Percentiles rank a stretch among this genome's conserved stretches.
phyloP scores from a whole-genome alignment of 2,113 vertebrate genomes.

The Amia ocellicauda region DNA sequence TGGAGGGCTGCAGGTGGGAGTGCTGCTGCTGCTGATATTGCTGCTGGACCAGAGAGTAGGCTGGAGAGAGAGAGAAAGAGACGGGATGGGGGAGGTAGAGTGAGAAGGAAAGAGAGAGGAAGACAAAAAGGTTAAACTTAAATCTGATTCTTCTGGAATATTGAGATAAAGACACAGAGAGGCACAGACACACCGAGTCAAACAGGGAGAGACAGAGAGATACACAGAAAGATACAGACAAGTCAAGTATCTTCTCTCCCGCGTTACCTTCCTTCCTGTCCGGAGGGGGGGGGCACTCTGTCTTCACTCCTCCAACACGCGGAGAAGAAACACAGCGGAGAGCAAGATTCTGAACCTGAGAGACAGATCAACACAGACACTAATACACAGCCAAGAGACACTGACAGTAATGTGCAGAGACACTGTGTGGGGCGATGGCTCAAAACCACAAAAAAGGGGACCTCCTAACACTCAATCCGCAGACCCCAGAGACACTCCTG shows the following conservation, averaged over 20 bases:
- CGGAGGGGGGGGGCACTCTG: constrained; percentile 52
- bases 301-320: constrained; percentile 54
- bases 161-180: too few species aligned
- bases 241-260: constrained; percentile 30
- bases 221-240: not conserved
- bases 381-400: too few species aligned
- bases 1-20: constrained; percentile 73
- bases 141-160: too few species aligned
- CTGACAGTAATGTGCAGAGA: too few species aligned
- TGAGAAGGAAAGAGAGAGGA: not conserved
- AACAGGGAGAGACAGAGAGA: too few species aligned
- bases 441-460: too few species aligned
- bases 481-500: too few species aligned
- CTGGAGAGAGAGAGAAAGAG: not conserved
- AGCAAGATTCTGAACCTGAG: constrained; percentile 68
- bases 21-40: constrained; percentile 78
- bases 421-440: too few species aligned
- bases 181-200: too few species aligned
- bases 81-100: too few species aligned
- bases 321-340: constrained; percentile 58
- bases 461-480: too few species aligned
- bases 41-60: constrained; percentile 72
- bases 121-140: not conserved
- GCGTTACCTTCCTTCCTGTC: constrained; percentile 58
- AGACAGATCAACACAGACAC: not conserved